Evolutionary conservation across 2,113 vertebrate genomes (phyloP).

Genomic region (Arvicanthis niloticus): DNA sequence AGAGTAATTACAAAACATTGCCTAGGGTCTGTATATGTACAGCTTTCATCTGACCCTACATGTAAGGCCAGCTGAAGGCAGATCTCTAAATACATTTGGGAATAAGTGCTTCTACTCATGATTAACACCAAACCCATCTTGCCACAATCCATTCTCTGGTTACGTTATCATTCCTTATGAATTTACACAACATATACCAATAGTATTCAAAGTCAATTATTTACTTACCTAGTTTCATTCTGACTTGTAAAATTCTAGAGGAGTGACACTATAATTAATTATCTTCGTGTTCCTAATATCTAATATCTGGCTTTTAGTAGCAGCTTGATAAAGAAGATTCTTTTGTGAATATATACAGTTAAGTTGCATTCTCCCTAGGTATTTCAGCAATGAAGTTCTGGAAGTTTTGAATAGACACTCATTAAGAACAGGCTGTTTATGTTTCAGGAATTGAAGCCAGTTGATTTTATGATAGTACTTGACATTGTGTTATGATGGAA

Average conservation of each 20-base stretch:
- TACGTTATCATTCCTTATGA: not conserved
- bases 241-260: conserved; percentile 4
- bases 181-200: not conserved
- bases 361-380: not conserved
- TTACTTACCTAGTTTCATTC: not conserved
- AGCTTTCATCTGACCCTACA: not conserved
- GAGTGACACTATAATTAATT: not conserved
- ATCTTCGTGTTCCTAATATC: conserved; percentile 38
- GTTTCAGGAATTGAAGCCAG: not conserved
- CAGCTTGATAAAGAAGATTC: conserved; percentile 33
- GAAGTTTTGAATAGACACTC: not conserved
- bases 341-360: conserved; percentile 20
- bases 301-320: conserved; percentile 16
- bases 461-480: not conserved
- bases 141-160: not conserved
- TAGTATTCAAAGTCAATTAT: not conserved
- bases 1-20: not conserved
- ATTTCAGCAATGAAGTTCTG: not conserved
- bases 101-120: not conserved
- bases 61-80: not conserved
- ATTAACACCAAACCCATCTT: not conserved
- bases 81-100: not conserved
- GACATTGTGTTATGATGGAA: not conserved
- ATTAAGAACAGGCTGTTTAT: not conserved
- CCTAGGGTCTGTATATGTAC: not conserved